Conservation (phyloP, 2,888 invertebrate genomes). For the Drosophila siamana region DNA sequence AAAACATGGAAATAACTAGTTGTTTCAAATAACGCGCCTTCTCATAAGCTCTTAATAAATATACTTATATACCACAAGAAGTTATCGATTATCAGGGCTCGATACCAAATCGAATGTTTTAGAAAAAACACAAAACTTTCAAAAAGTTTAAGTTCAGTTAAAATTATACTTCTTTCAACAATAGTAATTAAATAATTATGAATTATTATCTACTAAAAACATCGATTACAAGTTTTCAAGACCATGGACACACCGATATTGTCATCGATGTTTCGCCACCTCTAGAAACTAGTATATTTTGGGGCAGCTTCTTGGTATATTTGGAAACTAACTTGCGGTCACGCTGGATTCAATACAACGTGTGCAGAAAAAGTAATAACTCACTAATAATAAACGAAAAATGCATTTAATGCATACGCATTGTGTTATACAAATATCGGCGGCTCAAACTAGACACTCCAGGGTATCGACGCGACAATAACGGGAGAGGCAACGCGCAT, state of each 20-base stretch:
- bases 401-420: conserved; percentile 42
- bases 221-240: too few relatives aligned
- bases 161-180: too few relatives aligned
- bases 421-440: conserved; percentile 34
- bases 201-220: too few relatives aligned
- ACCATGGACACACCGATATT: background rate
- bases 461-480: conserved; percentile 13
- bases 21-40: too few relatives aligned
- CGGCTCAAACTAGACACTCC: conserved; percentile 8
- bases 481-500: conserved; percentile 12
- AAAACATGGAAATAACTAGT: too few relatives aligned
- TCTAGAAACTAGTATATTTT: background rate
- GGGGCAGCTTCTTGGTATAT: background rate
- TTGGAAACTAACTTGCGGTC: background rate
- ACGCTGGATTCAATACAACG: conserved; percentile 62
- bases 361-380: conserved; percentile 73
- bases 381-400: conserved; percentile 54
- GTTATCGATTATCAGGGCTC: too few relatives aligned
- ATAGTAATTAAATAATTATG: too few relatives aligned
- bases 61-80: too few relatives aligned
- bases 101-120: too few relatives aligned
- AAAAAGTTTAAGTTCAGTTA: too few relatives aligned
- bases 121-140: too few relatives aligned
- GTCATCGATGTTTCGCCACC: background rate
- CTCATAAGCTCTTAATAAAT: too few relatives aligned